phyloP scores from a whole-genome alignment of 1,140 invertebrate genomes.

The Sarcophaga peregrina region DNA sequence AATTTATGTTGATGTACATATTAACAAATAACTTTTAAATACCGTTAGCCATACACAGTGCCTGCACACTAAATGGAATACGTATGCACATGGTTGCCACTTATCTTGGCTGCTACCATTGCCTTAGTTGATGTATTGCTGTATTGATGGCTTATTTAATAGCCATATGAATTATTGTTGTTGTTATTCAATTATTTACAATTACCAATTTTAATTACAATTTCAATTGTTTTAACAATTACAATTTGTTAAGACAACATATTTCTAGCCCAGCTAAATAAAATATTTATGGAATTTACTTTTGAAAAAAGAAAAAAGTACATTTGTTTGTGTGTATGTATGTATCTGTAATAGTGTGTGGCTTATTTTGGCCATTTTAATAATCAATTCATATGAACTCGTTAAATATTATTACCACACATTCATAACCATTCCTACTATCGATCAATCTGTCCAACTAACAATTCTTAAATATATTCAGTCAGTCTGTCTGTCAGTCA shows the following conservation, averaged over 20 bases:
- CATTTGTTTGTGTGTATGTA: no score
- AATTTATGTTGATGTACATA: no score
- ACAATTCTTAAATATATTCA: background rate
- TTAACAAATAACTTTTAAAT: no score
- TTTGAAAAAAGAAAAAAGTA: background rate
- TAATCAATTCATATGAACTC: constrained; percentile 13
- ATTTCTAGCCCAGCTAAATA: no score
- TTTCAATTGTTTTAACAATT: background rate
- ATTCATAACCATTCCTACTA: background rate
- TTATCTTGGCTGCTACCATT: no score
- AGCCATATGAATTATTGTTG: no score
- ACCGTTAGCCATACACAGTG: no score
- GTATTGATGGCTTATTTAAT: no score
- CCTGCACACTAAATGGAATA: no score
- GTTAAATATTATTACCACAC: constrained; percentile 15
- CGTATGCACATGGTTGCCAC: no score
- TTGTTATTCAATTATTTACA: no score
- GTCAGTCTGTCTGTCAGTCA: background rate
- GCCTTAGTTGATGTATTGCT: no score
- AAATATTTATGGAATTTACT: background rate
- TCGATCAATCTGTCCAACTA: background rate
- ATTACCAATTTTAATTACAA: background rate
- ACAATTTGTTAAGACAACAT: constrained; percentile 12
- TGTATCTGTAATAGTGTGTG: background rate
- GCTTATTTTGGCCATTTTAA: background rate